Conservation (phyloP, 2,113 vertebrate species). For the Bucco capensis region DNA sequence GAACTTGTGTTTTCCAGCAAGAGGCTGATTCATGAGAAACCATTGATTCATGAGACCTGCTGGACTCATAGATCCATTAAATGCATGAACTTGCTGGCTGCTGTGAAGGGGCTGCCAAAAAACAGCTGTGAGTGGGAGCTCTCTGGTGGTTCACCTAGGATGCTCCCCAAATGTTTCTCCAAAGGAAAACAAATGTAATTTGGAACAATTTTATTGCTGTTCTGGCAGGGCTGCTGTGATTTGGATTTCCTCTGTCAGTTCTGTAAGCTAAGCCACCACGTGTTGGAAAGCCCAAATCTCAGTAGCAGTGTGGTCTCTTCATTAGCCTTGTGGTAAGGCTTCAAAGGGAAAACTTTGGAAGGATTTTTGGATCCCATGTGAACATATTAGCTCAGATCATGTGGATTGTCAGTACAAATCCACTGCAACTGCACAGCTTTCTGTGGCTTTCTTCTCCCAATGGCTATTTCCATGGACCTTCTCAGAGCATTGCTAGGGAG, state of each 20-base stretch:
- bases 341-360: background rate
- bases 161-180: background rate
- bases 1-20: background rate
- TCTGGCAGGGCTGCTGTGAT: background rate
- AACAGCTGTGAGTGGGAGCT: slow-evolving; percentile 4
- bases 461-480: background rate
- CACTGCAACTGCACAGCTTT: background rate
- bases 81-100: background rate
- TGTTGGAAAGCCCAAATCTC: background rate
- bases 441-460: background rate
- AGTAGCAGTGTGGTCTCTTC: background rate
- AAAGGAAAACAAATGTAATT: background rate
- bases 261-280: background rate
- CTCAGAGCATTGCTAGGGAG: background rate
- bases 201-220: background rate
- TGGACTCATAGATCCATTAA: background rate
- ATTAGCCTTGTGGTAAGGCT: background rate
- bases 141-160: background rate
- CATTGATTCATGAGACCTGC: slow-evolving; percentile 11
- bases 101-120: background rate
- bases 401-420: background rate
- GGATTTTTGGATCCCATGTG: background rate
- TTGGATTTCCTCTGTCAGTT: background rate
- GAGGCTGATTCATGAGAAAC: background rate
- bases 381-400: background rate